Conservation (phyloP, 2,113 vertebrate genomes). For the Empidonax alnorum region DNA sequence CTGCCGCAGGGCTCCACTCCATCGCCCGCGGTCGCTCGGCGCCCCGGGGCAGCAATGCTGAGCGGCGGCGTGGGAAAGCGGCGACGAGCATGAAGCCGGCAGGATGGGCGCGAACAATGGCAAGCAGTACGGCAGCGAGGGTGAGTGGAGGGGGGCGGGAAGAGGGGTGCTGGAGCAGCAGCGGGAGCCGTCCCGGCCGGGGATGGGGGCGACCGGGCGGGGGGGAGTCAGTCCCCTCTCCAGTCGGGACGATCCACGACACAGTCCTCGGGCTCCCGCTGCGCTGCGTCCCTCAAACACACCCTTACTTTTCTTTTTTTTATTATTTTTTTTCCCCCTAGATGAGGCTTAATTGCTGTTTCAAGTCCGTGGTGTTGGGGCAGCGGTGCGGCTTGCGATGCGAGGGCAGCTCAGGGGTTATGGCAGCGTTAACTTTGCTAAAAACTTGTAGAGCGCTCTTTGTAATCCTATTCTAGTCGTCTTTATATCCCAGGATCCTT, state of each 20-base stretch:
- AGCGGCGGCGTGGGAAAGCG: conserved; percentile 51
- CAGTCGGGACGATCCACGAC: not conserved
- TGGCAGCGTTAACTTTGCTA: not conserved
- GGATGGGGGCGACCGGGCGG: not conserved
- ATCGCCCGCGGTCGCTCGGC: not conserved
- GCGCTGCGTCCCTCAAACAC: not conserved
- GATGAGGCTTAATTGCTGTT: not conserved
- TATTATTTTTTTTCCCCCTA: not conserved
- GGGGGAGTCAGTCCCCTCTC: not conserved
- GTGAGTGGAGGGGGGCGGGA: conserved; percentile 74
- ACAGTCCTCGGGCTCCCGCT: not conserved
- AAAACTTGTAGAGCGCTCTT: not conserved
- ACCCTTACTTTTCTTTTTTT: not conserved
- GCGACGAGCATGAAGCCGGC: conserved; percentile 87
- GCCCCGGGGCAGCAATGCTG: conserved; percentile 62
- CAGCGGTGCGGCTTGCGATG: not conserved
- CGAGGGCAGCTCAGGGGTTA: not conserved
- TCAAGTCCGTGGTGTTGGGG: not conserved
- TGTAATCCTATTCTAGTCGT: conserved; percentile 49
- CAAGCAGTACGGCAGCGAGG: conserved; percentile 96
- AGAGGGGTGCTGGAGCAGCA: too few species aligned
- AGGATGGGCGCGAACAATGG: conserved; percentile 98
- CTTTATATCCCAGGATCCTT: conserved; percentile 48
- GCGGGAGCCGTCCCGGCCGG: not conserved
- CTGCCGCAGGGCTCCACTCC: not conserved